A percentile compares a stretch with the other conserved stretches of the same genome.
Evolutionary conservation across 2,113 vertebrate genomes (phyloP).

Genomic region (Parus major): DNA sequence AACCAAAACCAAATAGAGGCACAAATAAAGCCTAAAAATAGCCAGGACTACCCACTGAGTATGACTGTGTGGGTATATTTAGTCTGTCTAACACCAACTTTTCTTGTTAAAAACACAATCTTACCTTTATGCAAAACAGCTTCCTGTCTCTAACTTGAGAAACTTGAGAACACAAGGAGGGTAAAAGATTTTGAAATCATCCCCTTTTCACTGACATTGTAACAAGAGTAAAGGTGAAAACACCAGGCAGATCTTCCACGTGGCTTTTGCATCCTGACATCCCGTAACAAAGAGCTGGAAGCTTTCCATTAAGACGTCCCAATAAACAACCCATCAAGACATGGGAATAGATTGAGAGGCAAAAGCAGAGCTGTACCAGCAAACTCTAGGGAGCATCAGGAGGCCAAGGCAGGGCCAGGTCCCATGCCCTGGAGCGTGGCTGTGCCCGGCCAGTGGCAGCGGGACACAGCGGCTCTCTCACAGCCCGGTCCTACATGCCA

Average conservation of each 20-base stretch:
- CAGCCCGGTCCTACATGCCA: background rate
- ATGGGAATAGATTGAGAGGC: background rate
- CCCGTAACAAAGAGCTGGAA: background rate
- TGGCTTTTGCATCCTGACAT: background rate
- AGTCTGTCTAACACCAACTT: constrained; percentile 66
- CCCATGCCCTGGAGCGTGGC: background rate
- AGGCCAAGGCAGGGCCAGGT: background rate
- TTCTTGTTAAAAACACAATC: constrained; percentile 41
- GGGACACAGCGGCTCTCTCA: background rate
- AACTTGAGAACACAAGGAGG: background rate
- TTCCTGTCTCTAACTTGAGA: constrained; percentile 58
- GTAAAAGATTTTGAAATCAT: background rate
- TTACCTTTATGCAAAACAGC: constrained; percentile 61
- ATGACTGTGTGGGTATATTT: constrained; percentile 64
- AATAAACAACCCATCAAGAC: background rate
- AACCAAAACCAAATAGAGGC: constrained; percentile 21
- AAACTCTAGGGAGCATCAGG: background rate
- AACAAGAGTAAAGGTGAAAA: background rate
- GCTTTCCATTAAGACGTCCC: background rate
- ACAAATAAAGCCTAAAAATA: constrained; percentile 77
- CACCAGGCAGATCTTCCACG: background rate
- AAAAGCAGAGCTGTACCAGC: background rate
- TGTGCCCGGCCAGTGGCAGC: background rate
- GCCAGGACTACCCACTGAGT: constrained; percentile 53
- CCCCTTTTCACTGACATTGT: background rate